phyloP scores from a whole-genome alignment of 2,888 invertebrate species.

The Hydrotaea cyrtoneurina region DNA sequence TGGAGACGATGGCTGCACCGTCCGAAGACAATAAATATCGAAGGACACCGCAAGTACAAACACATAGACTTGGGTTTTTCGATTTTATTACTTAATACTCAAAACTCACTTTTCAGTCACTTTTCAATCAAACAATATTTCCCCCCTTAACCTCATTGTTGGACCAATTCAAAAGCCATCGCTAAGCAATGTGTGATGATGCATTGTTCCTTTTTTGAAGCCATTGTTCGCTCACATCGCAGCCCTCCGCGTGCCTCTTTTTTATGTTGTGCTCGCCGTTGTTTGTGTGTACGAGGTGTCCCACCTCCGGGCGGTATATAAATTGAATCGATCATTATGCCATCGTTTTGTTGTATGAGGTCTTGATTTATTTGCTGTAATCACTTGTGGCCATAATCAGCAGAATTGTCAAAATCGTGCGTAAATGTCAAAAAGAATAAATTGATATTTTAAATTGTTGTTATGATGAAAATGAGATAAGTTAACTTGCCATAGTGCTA shows the following conservation, averaged over 20 bases:
- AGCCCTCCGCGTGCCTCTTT: conserved; percentile 1
- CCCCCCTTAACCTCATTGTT: neutral
- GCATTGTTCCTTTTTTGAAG: neutral
- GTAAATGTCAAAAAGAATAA: conserved; percentile 30
- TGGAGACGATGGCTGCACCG: neutral
- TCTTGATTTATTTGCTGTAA: conserved; percentile 43
- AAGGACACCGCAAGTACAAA: conserved; percentile 6
- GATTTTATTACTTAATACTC: conserved; percentile 5
- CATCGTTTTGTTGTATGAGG: conserved; percentile 17
- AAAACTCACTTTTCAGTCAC: neutral
- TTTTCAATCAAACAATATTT: conserved; percentile 6
- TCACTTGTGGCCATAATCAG: conserved; percentile 52
- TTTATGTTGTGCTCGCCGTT: too few species aligned
- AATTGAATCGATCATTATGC: conserved; percentile 12
- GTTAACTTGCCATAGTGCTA: too few species aligned
- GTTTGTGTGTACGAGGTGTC: neutral
- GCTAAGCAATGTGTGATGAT: neutral
- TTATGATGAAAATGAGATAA: too few species aligned
- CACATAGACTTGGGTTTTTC: neutral
- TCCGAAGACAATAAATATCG: neutral
- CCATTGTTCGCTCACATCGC: neutral
- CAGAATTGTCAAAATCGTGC: conserved; percentile 54
- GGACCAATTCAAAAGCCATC: neutral
- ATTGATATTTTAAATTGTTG: too few species aligned
- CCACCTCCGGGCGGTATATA: conserved; percentile 2